A percentile compares a stretch with the other conserved stretches of the same genome.
Conservation (phyloP, 2,888 invertebrate species). For the Myopa tessellatipennis region DNA sequence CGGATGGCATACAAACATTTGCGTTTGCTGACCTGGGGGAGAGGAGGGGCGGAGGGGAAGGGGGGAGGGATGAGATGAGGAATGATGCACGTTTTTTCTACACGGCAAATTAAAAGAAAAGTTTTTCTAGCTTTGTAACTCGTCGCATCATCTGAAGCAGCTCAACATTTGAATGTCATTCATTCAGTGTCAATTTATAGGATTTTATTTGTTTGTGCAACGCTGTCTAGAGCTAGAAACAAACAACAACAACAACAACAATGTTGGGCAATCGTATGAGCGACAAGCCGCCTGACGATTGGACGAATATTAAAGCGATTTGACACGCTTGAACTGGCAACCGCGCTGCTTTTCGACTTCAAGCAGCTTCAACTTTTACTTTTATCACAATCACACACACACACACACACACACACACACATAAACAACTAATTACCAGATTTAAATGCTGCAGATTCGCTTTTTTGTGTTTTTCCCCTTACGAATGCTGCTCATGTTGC, state of each 20-base stretch:
- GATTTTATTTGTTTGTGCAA: background rate
- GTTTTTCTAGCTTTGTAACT: too few relatives aligned
- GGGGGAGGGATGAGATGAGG: too few relatives aligned
- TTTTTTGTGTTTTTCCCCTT: background rate
- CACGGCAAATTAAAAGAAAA: too few relatives aligned
- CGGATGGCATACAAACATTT: too few relatives aligned
- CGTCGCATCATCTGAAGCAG: background rate
- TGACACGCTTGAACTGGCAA: conserved; percentile 14
- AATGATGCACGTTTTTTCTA: too few relatives aligned
- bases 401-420: background rate
- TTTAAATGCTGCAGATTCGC: background rate
- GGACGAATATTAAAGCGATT: conserved; percentile 25
- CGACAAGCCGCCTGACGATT: background rate
- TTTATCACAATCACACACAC: background rate
- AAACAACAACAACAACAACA: background rate
- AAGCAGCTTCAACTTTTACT: conserved; percentile 26
- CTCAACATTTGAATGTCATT: background rate
- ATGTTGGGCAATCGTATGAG: too few relatives aligned
- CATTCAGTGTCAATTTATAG: too few relatives aligned
- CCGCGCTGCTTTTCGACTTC: background rate
- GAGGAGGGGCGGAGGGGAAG: too few relatives aligned
- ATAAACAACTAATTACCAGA: background rate
- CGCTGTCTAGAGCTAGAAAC: background rate
- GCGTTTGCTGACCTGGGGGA: too few relatives aligned
- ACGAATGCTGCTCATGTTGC: background rate